Percentiles rank a stretch among this genome's conserved stretches.
Conservation (phyloP, 2,797 vertebrate species). For the Pachyuromys duprasi region DNA sequence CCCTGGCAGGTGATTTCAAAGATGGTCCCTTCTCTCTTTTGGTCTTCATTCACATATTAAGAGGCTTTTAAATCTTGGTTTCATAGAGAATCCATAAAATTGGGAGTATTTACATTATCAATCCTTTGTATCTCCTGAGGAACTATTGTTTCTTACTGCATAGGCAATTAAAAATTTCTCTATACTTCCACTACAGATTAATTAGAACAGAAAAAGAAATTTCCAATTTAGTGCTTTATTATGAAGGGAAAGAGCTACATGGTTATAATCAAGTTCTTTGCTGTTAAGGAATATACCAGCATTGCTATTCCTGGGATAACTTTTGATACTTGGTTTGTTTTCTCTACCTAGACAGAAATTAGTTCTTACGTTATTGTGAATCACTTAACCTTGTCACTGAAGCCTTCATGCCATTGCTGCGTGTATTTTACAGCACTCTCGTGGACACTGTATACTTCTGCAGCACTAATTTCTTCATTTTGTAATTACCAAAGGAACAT, state of each 20-base stretch:
- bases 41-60: neutral
- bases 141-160: conserved; percentile 23
- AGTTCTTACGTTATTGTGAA: conserved; percentile 16
- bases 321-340: neutral
- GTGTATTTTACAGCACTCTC: neutral
- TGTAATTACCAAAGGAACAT: neutral
- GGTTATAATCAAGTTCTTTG: neutral
- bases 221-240: neutral
- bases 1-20: neutral
- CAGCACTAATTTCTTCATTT: neutral
- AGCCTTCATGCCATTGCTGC: neutral
- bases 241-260: neutral
- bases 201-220: neutral
- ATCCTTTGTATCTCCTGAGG: neutral
- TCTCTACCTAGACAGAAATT: neutral
- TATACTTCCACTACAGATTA: neutral
- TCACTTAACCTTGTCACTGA: neutral
- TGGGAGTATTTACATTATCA: neutral
- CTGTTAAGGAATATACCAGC: neutral
- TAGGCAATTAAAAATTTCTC: neutral
- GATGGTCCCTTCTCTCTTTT: neutral
- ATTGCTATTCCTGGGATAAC: neutral
- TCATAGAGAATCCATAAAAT: neutral
- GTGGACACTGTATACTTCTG: neutral
- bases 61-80: conserved; percentile 16